phyloP scores from a whole-genome alignment of 30 jellyfish, hydroid and myxozoan species.

The Hydractinia symbiolongicarpus region DNA sequence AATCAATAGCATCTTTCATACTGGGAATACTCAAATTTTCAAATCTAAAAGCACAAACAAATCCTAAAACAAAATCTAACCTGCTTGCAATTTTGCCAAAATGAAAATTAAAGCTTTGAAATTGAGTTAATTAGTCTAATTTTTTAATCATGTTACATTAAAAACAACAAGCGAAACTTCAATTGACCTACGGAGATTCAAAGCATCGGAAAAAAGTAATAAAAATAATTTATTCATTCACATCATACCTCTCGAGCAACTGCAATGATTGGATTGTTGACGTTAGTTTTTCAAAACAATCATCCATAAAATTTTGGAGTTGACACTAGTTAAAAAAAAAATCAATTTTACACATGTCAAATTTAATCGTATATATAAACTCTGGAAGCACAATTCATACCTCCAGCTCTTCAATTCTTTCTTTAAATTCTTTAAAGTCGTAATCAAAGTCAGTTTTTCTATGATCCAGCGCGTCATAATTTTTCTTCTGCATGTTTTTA shows the following conservation, averaged over 20 bases:
- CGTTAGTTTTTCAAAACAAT: conserved; percentile 53
- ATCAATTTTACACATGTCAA: not conserved
- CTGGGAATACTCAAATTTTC: conserved; percentile 69
- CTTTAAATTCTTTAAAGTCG: conserved; percentile 74
- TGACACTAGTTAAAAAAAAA: conserved; percentile 40
- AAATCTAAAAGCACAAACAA: conserved; percentile 41
- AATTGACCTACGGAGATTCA: no score
- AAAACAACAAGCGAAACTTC: no score
- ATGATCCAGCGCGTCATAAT: conserved; percentile 82
- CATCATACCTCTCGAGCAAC: conserved; percentile 61
- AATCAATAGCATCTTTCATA: conserved; percentile 68
- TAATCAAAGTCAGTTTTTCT: conserved; percentile 84
- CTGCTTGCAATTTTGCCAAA: no score
- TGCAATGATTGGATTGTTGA: conserved; percentile 73
- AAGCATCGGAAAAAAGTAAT: no score
- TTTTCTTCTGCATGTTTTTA: conserved; percentile 83
- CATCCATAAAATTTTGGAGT: conserved; percentile 62
- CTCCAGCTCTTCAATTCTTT: conserved; percentile 78
- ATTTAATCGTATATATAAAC: not conserved
- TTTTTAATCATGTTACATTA: no score
- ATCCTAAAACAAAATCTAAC: no score
- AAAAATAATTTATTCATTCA: not conserved
- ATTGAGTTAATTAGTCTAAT: no score
- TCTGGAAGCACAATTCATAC: conserved; percentile 7
- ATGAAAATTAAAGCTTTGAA: no score